phyloP scores from a whole-genome alignment of 2,113 vertebrate genomes.

The Tyrannus savana region DNA sequence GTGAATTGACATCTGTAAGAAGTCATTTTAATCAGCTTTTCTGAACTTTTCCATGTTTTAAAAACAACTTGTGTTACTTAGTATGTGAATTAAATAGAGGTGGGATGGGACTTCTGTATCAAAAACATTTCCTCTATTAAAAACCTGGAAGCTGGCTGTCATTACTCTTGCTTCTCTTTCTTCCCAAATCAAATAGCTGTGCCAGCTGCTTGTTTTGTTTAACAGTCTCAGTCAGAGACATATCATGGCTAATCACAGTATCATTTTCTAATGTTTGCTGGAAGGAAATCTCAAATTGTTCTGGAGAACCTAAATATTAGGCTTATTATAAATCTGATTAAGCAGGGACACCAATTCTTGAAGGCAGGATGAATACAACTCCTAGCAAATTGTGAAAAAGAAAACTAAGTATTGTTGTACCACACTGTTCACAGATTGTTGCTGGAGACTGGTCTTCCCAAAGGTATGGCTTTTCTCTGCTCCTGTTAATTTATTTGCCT shows the following conservation, averaged over 20 bases:
- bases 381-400: neutral
- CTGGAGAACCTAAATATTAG: constrained; percentile 29
- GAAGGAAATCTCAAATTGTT: constrained; percentile 57
- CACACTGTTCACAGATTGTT: neutral
- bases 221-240: neutral
- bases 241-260: neutral
- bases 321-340: constrained; percentile 22
- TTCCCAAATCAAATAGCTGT: neutral
- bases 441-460: neutral
- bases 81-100: neutral
- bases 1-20: neutral
- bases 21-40: neutral
- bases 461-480: neutral
- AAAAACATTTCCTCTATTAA: constrained; percentile 38
- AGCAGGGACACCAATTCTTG: neutral
- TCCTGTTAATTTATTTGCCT: neutral
- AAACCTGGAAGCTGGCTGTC: constrained; percentile 38
- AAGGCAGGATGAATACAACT: neutral
- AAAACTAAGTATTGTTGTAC: neutral
- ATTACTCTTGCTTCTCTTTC: constrained; percentile 43
- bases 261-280: constrained; percentile 34
- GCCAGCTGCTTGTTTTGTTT: constrained; percentile 22
- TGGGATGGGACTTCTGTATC: constrained; percentile 16
- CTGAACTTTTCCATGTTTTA: neutral
- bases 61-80: neutral